Evolutionary conservation across 2,888 invertebrate genomes (phyloP).

Genomic region (Thysanoteuthis rhombus): DNA sequence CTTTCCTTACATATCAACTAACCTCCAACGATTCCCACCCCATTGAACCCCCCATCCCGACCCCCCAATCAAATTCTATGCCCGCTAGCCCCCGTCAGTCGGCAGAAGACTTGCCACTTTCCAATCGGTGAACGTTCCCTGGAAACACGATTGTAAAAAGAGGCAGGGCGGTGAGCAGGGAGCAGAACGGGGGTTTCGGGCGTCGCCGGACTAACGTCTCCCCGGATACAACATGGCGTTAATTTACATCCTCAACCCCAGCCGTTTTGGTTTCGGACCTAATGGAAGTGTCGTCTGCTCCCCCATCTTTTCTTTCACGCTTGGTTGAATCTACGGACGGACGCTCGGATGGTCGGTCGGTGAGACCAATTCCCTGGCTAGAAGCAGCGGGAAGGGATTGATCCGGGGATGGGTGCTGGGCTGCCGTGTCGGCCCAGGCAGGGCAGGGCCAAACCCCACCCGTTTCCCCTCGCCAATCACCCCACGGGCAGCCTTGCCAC

Average conservation of each 20-base stretch:
- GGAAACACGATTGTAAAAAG: neutral
- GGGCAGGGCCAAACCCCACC: neutral
- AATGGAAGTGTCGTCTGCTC: neutral
- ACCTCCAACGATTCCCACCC: neutral
- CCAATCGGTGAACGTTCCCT: neutral
- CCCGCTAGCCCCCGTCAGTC: conserved; percentile 12
- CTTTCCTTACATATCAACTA: neutral
- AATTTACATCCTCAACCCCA: neutral
- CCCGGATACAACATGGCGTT: conserved; percentile 12
- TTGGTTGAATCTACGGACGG: neutral
- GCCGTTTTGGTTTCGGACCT: conserved; percentile 12
- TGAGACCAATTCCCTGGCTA: neutral
- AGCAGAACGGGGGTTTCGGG: neutral
- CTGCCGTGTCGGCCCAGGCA: neutral
- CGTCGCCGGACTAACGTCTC: conserved; percentile 12
- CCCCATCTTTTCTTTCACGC: neutral
- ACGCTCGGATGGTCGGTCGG: neutral
- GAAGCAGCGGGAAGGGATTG: neutral
- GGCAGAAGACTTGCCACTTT: neutral
- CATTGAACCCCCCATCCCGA: neutral
- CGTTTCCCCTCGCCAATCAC: neutral
- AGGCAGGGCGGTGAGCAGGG: neutral
- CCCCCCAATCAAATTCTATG: conserved; percentile 12
- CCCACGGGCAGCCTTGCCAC: neutral
- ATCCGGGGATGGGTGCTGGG: neutral